A percentile compares a stretch with the other conserved stretches of the same genome.
These are phyloP conservation scores for Cerastis rubricosa DNA, from an alignment of 2,888 invertebrate genomes.

Conservation along the genomic window DNA sequence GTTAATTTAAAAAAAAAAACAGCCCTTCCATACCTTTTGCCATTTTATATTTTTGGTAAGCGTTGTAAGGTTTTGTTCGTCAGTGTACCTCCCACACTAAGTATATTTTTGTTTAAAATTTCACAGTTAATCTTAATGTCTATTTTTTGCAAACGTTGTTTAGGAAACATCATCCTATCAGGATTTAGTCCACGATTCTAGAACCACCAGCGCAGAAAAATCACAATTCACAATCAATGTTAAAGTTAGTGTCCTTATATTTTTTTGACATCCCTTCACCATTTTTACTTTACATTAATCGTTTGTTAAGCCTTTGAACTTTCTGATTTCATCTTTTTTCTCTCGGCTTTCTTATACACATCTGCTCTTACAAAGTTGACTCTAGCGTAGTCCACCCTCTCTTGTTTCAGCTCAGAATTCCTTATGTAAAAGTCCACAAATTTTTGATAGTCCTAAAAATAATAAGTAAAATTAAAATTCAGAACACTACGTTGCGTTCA, in stretches of 20 bases:
- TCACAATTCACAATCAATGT: no score
- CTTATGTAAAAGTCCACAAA: conserved; percentile 68
- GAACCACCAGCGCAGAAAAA: background rate
- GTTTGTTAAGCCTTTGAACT: background rate
- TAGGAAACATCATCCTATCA: background rate
- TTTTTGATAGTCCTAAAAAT: conserved; percentile 71
- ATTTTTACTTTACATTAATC: background rate
- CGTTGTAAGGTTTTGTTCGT: no score
- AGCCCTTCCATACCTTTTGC: no score
- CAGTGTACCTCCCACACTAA: background rate
- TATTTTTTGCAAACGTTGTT: background rate
- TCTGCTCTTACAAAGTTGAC: conserved; percentile 69
- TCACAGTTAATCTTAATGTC: conserved; percentile 16
- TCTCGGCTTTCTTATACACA: conserved; percentile 60
- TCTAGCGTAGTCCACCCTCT: conserved; percentile 63
- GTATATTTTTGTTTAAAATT: conserved; percentile 1
- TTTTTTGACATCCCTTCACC: background rate
- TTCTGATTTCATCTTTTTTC: background rate
- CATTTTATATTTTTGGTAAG: no score
- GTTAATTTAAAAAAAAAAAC: no score
- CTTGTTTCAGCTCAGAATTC: conserved; percentile 59
- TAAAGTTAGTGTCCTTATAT: background rate
- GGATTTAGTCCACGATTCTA: background rate
- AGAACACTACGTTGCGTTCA: no score
- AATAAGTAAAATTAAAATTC: no score